Conservation (phyloP, 1,140 invertebrate genomes). For the Eueides isabella region DNA sequence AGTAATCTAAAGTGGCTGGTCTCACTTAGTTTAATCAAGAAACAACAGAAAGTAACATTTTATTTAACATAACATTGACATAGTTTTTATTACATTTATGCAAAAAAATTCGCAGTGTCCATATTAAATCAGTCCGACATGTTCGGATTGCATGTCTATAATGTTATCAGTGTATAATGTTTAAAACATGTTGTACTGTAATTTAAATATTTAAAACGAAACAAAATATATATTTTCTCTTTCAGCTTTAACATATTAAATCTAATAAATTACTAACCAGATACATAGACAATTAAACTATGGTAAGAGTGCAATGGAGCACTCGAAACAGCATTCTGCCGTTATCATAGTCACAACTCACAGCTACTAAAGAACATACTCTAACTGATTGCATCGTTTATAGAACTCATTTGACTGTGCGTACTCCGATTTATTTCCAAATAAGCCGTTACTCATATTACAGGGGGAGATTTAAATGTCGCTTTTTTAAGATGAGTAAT, state of each 20-base stretch:
- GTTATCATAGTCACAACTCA: constrained; percentile 45
- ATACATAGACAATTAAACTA: neutral
- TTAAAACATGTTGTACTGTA: neutral
- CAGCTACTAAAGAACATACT: constrained; percentile 59
- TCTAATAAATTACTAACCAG: neutral
- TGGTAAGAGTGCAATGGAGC: neutral
- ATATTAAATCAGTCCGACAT: too few species aligned
- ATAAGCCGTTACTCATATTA: constrained; percentile 72
- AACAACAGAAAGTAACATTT: too few species aligned
- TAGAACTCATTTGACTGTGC: constrained; percentile 64
- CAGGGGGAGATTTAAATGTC: constrained; percentile 71
- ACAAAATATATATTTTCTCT: neutral
- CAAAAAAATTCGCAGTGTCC: too few species aligned
- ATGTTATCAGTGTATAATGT: neutral
- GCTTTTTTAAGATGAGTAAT: constrained; percentile 73
- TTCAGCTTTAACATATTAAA: neutral
- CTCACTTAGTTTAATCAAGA: too few species aligned
- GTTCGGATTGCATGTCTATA: too few species aligned
- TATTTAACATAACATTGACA: too few species aligned
- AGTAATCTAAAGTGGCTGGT: too few species aligned
- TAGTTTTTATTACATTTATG: too few species aligned
- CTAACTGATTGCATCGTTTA: constrained; percentile 70
- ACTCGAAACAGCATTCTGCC: constrained; percentile 44
- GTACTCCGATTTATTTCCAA: constrained; percentile 61
- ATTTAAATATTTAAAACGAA: neutral